Base-by-base conservation (phyloP, 2,113 vertebrate species). In the Myotis brandtii region DNA sequence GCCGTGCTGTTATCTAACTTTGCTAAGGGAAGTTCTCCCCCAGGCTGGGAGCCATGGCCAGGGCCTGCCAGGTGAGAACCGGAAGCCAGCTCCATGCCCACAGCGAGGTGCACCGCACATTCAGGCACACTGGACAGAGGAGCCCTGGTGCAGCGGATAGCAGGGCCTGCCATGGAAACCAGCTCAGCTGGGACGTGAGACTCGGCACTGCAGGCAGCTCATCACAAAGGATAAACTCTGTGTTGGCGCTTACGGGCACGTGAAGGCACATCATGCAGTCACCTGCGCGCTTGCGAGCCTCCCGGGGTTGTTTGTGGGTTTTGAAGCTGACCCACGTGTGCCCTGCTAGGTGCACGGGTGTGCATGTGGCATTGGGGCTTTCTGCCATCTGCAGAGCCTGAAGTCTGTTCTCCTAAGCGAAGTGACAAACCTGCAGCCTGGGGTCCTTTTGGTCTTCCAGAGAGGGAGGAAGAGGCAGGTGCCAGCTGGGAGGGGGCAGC, bases 1-100 rank as follows among this genome's bases (percentile, higher is more conserved):
- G 76, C 96, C 94, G 92, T 98, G 96, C 97, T 98, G 98, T 99
- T 99, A 99, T 97, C 97, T 99, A 98, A 99, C 98, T 98, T 97
- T 93, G 96, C 89, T 81, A 97, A 97, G 96, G 94, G 97, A 98
- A 98, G 98, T 98, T 97, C 97, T 96, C 62, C 94, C 95, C 85
- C 88, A 89, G 97, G 82, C 96, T 93, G 92, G 94, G 92, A 97
- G 98, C 96, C 98, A 93, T 86, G n/a, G 56, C 66, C n/a, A 0
- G 34, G 86, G 95, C 92, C 76, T 97, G 95, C 89, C 94, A 92
- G 96, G 86, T 76, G 94, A 95, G 95, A 81, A 59, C 11, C 11
- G 89, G 23, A 75, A 93, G 92, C 70, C n/a, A 88, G 77, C 72
- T 93, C 67, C 91, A 69, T 83, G 5, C 89, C 96, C 83, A 79